phyloP scores from a whole-genome alignment of 2,113 vertebrate genomes.

The Thalassarche chlororhynchos region DNA sequence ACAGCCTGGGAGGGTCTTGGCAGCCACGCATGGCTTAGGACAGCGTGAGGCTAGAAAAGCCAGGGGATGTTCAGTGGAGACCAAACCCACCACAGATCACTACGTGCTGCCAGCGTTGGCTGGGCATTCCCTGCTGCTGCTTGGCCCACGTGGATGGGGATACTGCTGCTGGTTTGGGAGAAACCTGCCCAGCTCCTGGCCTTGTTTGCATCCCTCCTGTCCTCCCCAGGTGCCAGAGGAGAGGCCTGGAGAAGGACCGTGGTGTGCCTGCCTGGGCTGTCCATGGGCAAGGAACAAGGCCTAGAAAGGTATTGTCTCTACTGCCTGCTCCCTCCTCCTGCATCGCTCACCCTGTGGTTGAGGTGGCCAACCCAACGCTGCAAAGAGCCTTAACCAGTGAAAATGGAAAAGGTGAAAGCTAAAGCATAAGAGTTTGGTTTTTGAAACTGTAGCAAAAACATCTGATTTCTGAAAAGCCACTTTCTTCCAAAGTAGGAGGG shows the following conservation, averaged over 20 bases:
- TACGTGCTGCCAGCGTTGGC: background rate
- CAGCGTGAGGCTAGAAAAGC: background rate
- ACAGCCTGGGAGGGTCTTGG: background rate
- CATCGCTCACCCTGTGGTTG: background rate
- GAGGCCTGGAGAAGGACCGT: background rate
- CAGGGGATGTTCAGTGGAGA: background rate
- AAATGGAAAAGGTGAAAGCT: background rate
- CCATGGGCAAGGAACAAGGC: background rate
- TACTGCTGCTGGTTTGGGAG: background rate
- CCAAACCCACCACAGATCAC: background rate
- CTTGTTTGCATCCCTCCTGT: background rate
- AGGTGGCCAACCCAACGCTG: background rate
- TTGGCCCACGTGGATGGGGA: background rate
- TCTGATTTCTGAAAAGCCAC: background rate
- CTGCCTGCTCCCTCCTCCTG: fast-evolving
- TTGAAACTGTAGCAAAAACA: background rate
- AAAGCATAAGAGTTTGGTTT: background rate
- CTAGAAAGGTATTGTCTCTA: background rate
- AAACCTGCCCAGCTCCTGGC: background rate
- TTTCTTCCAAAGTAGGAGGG: background rate
- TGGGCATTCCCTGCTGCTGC: background rate
- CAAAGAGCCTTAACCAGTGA: background rate
- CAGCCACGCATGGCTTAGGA: fast-evolving
- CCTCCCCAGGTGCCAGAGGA: background rate
- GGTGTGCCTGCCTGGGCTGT: background rate